Evolutionary conservation across 1,140 invertebrate genomes (phyloP), one percentile per base, ranked within the genome.

Genomic region (Megalopta genalis): DNA sequence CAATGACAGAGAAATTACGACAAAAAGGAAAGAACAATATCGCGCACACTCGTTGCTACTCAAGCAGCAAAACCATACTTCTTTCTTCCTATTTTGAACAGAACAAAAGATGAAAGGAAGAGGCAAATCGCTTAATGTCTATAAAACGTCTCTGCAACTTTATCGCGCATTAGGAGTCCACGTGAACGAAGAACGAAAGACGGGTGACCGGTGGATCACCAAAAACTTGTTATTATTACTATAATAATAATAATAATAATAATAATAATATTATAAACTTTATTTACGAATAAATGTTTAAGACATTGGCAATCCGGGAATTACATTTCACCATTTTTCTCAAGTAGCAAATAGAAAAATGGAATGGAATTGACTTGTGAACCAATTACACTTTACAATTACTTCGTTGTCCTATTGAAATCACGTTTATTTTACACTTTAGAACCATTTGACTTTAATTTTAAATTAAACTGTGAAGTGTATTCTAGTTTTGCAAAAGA

Each of bases 261-360:
- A 46, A 74, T 49, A 52, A 80, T 74, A 18, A 49, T 32, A 39
- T 68, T 83, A 75, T 80, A 9, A 66, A 80, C 32, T 71, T 84
- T 81, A 85, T n/a, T 57, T 84, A 84, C 54, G 32, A 84, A 84
- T 81, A 85, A 85, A 85, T 21, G 18, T 80, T 72, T 77, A 73
- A 69, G 27, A 80, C 25, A 74, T 65, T 59, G n/a, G 39, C 25
- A 73, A 46, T 18, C 12, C 25, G 32, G 12, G n/a, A 63, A 37
- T 49, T 66, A 32, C 0, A 32, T 73, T 72, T 14, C 54, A 57
- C 54, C 49, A 52, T 18, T 52, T 52, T 52, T 52, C 49, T 21
- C 18, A 14, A 12, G 42, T 12, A 46, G 10, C 42, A 12, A 2
- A 2, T 12, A 14, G 9, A 2, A 46, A 42, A 46, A 9, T 2